Base-by-base conservation (phyloP, 2,797 vertebrate genomes). In the Coregonus ussuriensis region DNA sequence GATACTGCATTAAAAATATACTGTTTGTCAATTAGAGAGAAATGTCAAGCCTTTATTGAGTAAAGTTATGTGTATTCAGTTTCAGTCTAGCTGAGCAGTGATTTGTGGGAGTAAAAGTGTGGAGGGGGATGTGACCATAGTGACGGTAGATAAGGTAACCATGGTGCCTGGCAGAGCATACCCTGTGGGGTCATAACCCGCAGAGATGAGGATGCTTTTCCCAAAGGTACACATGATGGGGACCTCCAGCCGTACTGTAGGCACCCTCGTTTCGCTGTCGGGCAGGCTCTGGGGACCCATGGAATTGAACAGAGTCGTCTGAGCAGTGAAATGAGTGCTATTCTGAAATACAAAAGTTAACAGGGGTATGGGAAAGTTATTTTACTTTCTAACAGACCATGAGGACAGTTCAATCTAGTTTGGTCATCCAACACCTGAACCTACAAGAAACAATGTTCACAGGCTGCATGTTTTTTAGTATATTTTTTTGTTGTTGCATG, bases 191-290 rank as follows among this genome's bases (percentile, higher is more conserved):
- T 83, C 84, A 72, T 93, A 96, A 82, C 96, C 95, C 11, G 92
- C 88, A 7, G 96, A 96, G 59, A 94, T 81, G 78, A 96, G 82
- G 83, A 94, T 82, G 73, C 87, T 75, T 0, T 94, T 97, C 79
- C 82, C 85, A 91, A 96, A 98, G 77, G 93, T 84, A 4, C 97
- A 97, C 77, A 86, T 88, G 79, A 98, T 87, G 15, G 95, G 95
- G 74, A 95, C 91, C 77, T 93, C 65, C 77, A 97, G 52, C 6
- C 35, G 85, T 5, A 83, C 73, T 78, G 79, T 87, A 41, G 91
- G 93, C 66, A 84, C 81, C 65, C 93, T 80, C 6, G 4, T 72
- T 53, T 25, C 68, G 82, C 81, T 15, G 78, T 0, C 74, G 3
- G 67, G 3, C 72, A 71, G 79, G 1, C 0, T 65, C 76, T 77